A percentile compares a stretch with the other conserved stretches of the same genome.
phyloP scores from a whole-genome alignment of 1,140 invertebrate species.

The Caenorhabditis latens region DNA sequence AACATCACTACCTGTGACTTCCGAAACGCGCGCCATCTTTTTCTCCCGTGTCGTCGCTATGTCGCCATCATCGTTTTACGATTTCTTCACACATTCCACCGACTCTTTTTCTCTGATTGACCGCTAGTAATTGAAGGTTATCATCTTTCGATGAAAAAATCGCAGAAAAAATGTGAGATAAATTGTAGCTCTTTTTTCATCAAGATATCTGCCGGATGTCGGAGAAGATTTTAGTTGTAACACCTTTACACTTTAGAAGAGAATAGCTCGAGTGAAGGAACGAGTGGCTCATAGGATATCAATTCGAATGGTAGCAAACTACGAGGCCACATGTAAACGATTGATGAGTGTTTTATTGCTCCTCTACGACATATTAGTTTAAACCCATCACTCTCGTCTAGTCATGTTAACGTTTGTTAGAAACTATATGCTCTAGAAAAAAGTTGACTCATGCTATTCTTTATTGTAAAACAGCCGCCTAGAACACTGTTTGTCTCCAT shows the following conservation, averaged over 20 bases:
- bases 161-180: neutral
- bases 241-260: neutral
- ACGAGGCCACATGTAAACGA: neutral
- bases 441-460: too few relatives aligned
- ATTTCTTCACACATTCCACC: conserved; percentile 9
- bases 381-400: too few relatives aligned
- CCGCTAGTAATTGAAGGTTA: neutral
- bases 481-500: neutral
- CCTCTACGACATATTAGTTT: too few relatives aligned
- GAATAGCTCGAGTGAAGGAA: neutral
- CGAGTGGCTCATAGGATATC: neutral
- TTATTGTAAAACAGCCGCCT: neutral
- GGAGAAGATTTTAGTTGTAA: neutral
- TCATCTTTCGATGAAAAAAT: neutral
- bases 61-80: conserved; percentile 19
- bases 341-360: too few relatives aligned
- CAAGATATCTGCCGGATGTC: neutral
- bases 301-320: neutral
- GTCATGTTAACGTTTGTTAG: too few relatives aligned
- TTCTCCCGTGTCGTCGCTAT: neutral
- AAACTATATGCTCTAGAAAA: too few relatives aligned
- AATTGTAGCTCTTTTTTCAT: neutral
- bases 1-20: conserved; percentile 23
- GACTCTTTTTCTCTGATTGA: neutral
- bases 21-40: conserved; percentile 36